phyloP scores from a whole-genome alignment of 2,888 invertebrate species.

The Globia sparganii region DNA sequence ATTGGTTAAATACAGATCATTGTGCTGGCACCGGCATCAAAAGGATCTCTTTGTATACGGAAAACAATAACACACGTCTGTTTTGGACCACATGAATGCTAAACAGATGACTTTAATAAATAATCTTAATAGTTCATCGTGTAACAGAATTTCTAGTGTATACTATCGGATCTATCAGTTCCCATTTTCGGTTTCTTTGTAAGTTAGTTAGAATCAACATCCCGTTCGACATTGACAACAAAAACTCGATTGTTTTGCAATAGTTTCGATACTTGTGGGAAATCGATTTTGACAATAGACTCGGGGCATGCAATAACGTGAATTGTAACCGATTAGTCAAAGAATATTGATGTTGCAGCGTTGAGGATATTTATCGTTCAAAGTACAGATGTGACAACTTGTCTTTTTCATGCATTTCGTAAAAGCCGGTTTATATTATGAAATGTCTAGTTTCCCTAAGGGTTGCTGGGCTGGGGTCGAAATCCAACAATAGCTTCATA shows the following conservation, averaged over 20 bases:
- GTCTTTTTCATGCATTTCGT: not conserved
- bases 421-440: not conserved
- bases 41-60: constrained; percentile 84
- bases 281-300: constrained; percentile 62
- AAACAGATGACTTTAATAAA: constrained; percentile 67
- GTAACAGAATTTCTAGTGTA: constrained; percentile 57
- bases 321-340: constrained; percentile 50
- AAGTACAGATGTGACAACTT: constrained; percentile 13
- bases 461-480: constrained; percentile 1
- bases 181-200: constrained; percentile 54
- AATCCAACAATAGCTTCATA: constrained; percentile 1
- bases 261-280: constrained; percentile 69
- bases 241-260: constrained; percentile 68
- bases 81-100: constrained; percentile 72
- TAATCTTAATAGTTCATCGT: constrained; percentile 67
- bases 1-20: constrained; percentile 83
- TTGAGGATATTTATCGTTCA: constrained; percentile 45
- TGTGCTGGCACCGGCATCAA: constrained; percentile 81
- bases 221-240: constrained; percentile 61
- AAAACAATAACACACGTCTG: constrained; percentile 83
- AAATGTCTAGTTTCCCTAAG: constrained; percentile 13
- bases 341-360: constrained; percentile 54
- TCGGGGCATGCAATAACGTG: constrained; percentile 55
- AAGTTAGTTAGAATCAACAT: constrained; percentile 60
- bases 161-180: constrained; percentile 55